Percentiles rank a stretch among this genome's conserved stretches.
These are phyloP conservation scores for Stenotaenia linearis DNA, from an alignment of 2,888 invertebrate species.

Conservation along the genomic window DNA sequence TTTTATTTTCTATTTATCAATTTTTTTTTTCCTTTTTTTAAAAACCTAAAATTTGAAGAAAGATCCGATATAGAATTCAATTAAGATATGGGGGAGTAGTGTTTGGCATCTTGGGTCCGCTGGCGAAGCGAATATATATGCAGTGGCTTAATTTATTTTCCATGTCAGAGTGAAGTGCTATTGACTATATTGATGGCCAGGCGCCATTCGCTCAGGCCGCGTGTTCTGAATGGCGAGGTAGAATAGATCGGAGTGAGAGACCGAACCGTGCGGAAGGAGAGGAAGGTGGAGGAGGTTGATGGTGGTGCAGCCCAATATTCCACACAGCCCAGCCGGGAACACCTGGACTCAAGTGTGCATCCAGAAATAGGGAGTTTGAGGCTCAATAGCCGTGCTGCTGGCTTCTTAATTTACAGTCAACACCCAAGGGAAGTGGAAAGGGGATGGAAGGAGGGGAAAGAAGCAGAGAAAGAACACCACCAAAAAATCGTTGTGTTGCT, in stretches of 20 bases:
- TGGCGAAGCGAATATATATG: constrained; percentile 20
- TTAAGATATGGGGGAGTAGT: neutral
- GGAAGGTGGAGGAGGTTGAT: constrained; percentile 17
- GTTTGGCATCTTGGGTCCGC: constrained; percentile 23
- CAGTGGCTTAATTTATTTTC: constrained; percentile 31
- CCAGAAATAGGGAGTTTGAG: constrained; percentile 26
- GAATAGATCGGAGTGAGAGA: constrained; percentile 24
- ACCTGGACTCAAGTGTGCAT: constrained; percentile 26
- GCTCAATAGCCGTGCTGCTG: constrained; percentile 26
- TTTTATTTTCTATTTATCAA: neutral
- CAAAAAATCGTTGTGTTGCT: constrained; percentile 22
- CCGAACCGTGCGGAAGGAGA: constrained; percentile 21
- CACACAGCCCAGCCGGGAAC: constrained; percentile 24
- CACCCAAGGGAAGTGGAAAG: constrained; percentile 23
- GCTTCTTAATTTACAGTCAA: constrained; percentile 26
- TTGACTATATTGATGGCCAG: constrained; percentile 31
- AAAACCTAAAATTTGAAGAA: too few species aligned
- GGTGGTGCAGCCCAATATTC: constrained; percentile 20
- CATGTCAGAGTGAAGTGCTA: constrained; percentile 31
- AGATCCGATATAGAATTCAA: constrained; percentile 19
- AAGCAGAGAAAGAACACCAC: constrained; percentile 24
- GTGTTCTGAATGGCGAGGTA: constrained; percentile 26
- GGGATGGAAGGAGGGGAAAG: neutral
- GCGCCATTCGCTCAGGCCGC: constrained; percentile 28
- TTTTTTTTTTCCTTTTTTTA: neutral